phyloP scores from a whole-genome alignment of 2,113 vertebrate genomes.

The Lucifuga dentata region DNA sequence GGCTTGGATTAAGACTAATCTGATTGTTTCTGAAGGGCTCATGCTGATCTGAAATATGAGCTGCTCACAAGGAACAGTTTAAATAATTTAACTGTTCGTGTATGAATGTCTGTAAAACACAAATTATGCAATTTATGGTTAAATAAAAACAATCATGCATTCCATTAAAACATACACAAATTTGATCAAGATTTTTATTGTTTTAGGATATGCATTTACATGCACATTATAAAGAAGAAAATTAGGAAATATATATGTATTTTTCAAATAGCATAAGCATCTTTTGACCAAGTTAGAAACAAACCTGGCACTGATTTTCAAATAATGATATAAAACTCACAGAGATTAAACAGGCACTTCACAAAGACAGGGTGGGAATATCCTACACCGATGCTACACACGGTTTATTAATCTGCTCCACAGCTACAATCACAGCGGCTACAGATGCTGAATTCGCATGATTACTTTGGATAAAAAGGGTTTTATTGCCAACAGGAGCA shows the following conservation, averaged over 20 bases:
- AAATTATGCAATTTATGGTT: no score
- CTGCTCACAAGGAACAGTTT: no score
- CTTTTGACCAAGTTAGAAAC: conserved; percentile 77
- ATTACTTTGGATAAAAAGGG: conserved; percentile 30
- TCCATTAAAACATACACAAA: not conserved
- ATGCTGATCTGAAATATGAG: no score
- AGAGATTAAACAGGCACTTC: conserved; percentile 20
- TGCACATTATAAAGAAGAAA: conserved; percentile 87
- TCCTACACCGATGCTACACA: conserved; percentile 7
- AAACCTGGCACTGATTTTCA: conserved; percentile 88
- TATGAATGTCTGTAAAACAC: no score
- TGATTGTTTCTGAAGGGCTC: no score
- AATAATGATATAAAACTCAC: conserved; percentile 77
- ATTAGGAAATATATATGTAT: conserved; percentile 88
- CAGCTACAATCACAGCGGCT: no score
- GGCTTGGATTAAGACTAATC: no score
- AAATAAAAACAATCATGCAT: no score
- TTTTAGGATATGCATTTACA: conserved; percentile 91
- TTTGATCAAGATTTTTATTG: conserved; percentile 87
- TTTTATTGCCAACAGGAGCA: conserved; percentile 29
- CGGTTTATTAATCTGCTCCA: no score
- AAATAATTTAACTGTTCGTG: no score
- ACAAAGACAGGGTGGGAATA: conserved; percentile 5
- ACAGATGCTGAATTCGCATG: conserved; percentile 8
- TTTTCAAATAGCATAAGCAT: conserved; percentile 83